Percentiles rank a stretch among this genome's conserved stretches.
Conservation (phyloP, 2,888 invertebrate genomes). For the Latrodectus elegans region DNA sequence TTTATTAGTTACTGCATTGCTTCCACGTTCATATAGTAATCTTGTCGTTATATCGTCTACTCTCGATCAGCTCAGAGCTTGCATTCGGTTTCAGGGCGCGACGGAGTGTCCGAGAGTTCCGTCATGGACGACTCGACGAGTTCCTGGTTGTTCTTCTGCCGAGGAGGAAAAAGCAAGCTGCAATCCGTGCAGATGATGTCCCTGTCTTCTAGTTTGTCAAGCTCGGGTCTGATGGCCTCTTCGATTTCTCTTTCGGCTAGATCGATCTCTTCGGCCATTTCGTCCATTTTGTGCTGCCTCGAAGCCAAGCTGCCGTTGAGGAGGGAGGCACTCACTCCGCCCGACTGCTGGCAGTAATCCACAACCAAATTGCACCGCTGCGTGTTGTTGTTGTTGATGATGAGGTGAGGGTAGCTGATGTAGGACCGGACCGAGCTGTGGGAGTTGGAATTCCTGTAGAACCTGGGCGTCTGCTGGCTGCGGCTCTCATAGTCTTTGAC, state of each 20-base stretch:
- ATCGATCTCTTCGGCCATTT: background rate
- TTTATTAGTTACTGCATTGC: no score
- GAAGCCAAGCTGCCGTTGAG: slow-evolving; percentile 7
- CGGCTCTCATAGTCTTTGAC: slow-evolving; percentile 63
- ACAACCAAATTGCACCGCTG: slow-evolving; percentile 43
- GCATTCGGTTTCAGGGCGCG: background rate
- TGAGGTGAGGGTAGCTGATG: slow-evolving; percentile 43
- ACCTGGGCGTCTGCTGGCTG: slow-evolving; percentile 27
- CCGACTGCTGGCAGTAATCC: slow-evolving; percentile 51
- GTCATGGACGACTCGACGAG: slow-evolving; percentile 47
- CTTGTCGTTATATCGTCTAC: no score
- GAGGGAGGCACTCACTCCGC: slow-evolving; percentile 38
- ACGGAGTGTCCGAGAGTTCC: slow-evolving; percentile 38
- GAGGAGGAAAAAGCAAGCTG: slow-evolving; percentile 50
- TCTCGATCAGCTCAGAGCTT: no score
- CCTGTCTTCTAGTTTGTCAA: slow-evolving; percentile 44
- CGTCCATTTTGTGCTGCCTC: slow-evolving; percentile 18
- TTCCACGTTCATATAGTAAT: no score
- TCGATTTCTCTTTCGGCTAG: slow-evolving; percentile 29
- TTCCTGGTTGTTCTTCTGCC: slow-evolving; percentile 6
- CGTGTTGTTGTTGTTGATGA: slow-evolving; percentile 47
- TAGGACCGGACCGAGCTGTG: slow-evolving; percentile 64
- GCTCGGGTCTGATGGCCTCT: slow-evolving; percentile 51
- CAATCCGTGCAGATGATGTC: slow-evolving; percentile 64
- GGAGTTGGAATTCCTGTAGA: slow-evolving; percentile 65